A percentile compares a stretch with the other conserved stretches of the same genome.
phyloP scores from a whole-genome alignment of 2,797 vertebrate species.

The Poeciliopsis paucimaculata region DNA sequence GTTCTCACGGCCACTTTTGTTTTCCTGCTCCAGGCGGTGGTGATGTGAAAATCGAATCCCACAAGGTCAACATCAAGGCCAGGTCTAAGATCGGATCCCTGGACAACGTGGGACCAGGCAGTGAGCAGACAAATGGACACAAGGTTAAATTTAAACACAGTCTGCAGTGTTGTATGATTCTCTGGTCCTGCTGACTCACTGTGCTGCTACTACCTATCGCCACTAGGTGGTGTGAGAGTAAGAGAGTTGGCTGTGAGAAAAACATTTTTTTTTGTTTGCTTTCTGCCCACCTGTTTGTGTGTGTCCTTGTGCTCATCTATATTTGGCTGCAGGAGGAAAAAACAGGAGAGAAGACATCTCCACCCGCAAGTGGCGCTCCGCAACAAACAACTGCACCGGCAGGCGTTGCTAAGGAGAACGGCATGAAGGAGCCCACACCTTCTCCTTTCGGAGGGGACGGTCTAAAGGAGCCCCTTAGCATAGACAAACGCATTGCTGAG shows the following conservation, averaged over 20 bases:
- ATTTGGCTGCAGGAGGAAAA: conserved; percentile 83
- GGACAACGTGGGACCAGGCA: conserved; percentile 86
- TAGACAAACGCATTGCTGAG: conserved; percentile 90
- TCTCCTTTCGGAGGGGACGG: conserved; percentile 81
- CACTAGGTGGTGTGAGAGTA: conserved; percentile 57
- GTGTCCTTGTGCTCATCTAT: conserved; percentile 16
- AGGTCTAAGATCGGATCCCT: conserved; percentile 91
- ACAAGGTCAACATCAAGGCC: conserved; percentile 89
- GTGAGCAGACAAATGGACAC: conserved; percentile 80
- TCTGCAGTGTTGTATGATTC: neutral
- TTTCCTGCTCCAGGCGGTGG: conserved; percentile 83
- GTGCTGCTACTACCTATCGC: conserved; percentile 29
- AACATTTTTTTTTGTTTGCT: neutral
- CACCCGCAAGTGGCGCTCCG: conserved; percentile 72
- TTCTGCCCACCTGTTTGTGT: conserved; percentile 67
- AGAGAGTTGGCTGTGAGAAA: neutral
- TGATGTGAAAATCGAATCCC: conserved; percentile 90
- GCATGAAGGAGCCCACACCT: conserved; percentile 79
- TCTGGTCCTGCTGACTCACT: conserved; percentile 55
- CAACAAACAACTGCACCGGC: conserved; percentile 70
- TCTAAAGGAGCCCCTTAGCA: conserved; percentile 86
- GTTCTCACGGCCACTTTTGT: conserved; percentile 4
- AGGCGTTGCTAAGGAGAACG: conserved; percentile 82
- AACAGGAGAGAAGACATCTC: conserved; percentile 74
- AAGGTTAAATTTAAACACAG: conserved; percentile 55